Evolutionary conservation across 2,888 invertebrate genomes (phyloP).

Genomic region (Halictus ligatus): DNA sequence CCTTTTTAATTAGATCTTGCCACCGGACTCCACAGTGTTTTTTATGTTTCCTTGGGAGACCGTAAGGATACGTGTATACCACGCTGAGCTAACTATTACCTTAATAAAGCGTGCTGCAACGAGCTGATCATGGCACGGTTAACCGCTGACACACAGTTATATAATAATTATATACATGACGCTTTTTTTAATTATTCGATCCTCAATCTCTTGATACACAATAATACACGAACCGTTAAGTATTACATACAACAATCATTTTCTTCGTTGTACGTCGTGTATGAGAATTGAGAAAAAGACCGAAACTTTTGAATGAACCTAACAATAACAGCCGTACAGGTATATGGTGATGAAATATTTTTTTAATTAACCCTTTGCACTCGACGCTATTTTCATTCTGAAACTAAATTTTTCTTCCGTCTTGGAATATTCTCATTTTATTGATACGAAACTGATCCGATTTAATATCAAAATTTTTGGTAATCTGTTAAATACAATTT

Average conservation of each 20-base stretch:
- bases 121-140: conserved; percentile 18
- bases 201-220: background rate
- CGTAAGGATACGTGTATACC: conserved; percentile 3
- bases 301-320: too few species aligned
- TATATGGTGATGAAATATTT: too few species aligned
- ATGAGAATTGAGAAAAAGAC: too few species aligned
- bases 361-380: too few species aligned
- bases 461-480: too few species aligned
- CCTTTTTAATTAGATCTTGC: conserved; percentile 62
- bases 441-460: too few species aligned
- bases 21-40: conserved; percentile 31
- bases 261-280: too few species aligned
- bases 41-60: conserved; percentile 33
- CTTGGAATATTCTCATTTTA: too few species aligned
- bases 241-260: background rate
- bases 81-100: conserved; percentile 6
- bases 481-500: too few species aligned
- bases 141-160: conserved; percentile 30
- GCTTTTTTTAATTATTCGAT: background rate
- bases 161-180: background rate
- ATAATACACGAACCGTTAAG: background rate
- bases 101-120: conserved; percentile 21
- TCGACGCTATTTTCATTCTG: too few species aligned
- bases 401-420: too few species aligned
- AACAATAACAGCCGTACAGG: too few species aligned